These are phyloP conservation scores for Salvator merianae DNA, from an alignment of 2,113 vertebrate genomes.

Conservation along the genomic window DNA sequence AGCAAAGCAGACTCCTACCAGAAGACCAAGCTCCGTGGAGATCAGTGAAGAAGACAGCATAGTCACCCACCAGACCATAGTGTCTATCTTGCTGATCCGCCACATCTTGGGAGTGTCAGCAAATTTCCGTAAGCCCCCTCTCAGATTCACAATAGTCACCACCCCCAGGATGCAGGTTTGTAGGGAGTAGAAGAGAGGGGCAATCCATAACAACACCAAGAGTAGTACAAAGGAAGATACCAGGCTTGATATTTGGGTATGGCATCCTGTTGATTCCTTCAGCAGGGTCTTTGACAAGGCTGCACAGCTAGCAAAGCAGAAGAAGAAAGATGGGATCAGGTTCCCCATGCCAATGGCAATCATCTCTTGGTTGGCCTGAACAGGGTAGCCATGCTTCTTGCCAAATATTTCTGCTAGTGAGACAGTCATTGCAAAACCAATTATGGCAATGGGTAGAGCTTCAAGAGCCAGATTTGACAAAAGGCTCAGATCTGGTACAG, in stretches of 20 bases:
- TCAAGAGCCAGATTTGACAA: conserved; percentile 67
- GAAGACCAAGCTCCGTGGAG: conserved; percentile 86
- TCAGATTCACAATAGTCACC: conserved; percentile 87
- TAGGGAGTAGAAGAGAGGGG: conserved; percentile 63
- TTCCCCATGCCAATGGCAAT: conserved; percentile 70
- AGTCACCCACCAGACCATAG: conserved; percentile 82
- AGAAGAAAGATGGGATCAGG: conserved; percentile 72
- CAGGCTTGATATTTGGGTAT: conserved; percentile 61
- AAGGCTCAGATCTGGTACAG: conserved; percentile 50
- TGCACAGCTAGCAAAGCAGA: conserved; percentile 65
- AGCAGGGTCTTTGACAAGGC: conserved; percentile 70
- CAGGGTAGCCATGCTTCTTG: conserved; percentile 65
- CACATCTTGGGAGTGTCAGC: conserved; percentile 80
- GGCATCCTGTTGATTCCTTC: conserved; percentile 68
- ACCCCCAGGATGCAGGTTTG: conserved; percentile 81
- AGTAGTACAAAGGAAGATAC: conserved; percentile 68
- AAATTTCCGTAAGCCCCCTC: conserved; percentile 80
- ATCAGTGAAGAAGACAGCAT: conserved; percentile 83
- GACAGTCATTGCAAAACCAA: conserved; percentile 67
- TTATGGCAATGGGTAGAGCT: conserved; percentile 68
- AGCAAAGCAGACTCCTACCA: conserved; percentile 80
- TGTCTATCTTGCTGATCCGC: conserved; percentile 80
- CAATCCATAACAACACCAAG: conserved; percentile 68
- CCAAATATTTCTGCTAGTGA: conserved; percentile 71
- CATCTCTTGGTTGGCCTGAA: conserved; percentile 72